These are phyloP conservation scores for Siphamia tubifer DNA, from an alignment of 2,113 vertebrate genomes.

Conservation along the genomic window DNA sequence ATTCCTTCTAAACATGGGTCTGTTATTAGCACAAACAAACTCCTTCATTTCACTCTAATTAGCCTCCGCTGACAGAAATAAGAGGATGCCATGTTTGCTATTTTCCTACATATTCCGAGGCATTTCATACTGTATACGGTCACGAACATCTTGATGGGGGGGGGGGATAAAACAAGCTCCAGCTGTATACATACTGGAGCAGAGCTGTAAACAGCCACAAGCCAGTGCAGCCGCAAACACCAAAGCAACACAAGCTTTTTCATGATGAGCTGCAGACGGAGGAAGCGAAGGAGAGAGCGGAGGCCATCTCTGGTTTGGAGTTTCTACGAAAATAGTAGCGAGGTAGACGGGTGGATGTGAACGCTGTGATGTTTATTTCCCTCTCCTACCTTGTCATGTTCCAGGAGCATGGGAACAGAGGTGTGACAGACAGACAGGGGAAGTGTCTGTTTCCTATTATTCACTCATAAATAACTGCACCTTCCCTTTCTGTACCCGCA, in stretches of 20 bases:
- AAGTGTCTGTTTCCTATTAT: constrained; percentile 81
- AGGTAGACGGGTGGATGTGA: background rate
- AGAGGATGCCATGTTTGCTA: background rate
- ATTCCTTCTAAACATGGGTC: too few species aligned
- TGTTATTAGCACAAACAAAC: background rate
- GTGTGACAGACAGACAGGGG: constrained; percentile 50
- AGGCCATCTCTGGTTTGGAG: background rate
- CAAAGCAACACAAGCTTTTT: background rate
- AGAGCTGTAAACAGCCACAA: constrained; percentile 34
- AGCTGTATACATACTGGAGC: constrained; percentile 49
- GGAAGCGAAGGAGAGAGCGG: too few species aligned
- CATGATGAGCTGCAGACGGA: constrained; percentile 11
- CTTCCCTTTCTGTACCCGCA: constrained; percentile 37
- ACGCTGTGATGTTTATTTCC: background rate
- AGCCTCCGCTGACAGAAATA: background rate
- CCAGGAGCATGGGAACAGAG: constrained; percentile 17
- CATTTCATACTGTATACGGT: background rate
- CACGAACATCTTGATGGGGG: background rate
- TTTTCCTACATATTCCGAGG: background rate
- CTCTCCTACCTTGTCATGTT: constrained; percentile 4
- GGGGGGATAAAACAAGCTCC: constrained; percentile 37
- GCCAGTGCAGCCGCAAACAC: constrained; percentile 6
- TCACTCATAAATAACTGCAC: constrained; percentile 41
- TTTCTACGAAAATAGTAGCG: background rate
- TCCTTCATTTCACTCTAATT: background rate